These are phyloP conservation scores for Rhipidura dahli DNA, from an alignment of 2,113 vertebrate genomes.

Conservation along the genomic window DNA sequence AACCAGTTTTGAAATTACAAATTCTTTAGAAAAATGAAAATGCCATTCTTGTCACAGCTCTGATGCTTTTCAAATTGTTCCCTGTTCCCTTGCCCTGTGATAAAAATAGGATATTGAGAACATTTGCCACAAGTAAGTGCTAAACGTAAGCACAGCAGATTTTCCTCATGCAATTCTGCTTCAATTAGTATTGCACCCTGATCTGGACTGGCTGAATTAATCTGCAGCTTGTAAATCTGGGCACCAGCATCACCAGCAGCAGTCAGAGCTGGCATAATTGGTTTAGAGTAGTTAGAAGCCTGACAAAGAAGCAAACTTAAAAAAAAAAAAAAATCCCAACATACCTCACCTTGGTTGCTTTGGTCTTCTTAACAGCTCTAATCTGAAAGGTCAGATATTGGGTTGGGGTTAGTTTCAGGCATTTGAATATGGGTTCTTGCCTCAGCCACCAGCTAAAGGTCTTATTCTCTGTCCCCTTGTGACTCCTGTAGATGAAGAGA, in stretches of 20 bases:
- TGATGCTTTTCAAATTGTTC: neutral
- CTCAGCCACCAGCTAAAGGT: neutral
- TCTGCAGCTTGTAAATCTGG: neutral
- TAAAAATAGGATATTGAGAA: neutral
- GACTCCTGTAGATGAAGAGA: neutral
- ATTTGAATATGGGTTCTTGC: neutral
- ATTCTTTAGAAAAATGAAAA: slow-evolving; percentile 31
- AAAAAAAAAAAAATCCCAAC: neutral
- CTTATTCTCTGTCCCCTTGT: neutral
- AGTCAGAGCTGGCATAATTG: neutral
- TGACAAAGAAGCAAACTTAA: neutral
- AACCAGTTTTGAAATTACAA: slow-evolving; percentile 29
- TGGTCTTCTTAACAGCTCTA: neutral
- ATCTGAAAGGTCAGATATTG: too few species aligned
- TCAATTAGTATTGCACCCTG: neutral
- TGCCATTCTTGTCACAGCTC: slow-evolving; percentile 5
- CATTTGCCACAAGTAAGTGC: neutral
- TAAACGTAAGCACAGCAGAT: neutral
- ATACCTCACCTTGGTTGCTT: neutral
- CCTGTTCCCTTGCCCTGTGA: neutral
- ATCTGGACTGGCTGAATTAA: neutral
- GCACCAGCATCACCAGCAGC: neutral
- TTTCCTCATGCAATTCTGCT: neutral
- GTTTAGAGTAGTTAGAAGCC: neutral
- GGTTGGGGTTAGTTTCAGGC: neutral